Conservation (phyloP, 2,797 vertebrate species). For the Tadarida brasiliensis region DNA sequence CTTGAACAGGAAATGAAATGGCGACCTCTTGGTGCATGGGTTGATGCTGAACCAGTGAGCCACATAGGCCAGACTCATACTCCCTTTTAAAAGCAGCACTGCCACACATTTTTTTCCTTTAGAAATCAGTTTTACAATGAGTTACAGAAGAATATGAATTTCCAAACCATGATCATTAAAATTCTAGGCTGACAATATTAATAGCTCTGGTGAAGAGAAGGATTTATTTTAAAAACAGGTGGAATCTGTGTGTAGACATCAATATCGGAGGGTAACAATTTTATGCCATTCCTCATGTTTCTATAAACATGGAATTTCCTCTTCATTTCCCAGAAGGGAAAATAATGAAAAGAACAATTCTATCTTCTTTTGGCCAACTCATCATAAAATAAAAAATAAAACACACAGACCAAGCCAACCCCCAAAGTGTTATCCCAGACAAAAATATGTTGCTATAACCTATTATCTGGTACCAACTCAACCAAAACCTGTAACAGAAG, state of each 20-base stretch:
- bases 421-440: neutral
- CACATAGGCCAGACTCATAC: neutral
- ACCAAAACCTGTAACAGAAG: neutral
- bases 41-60: too few relatives aligned
- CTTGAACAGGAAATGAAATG: too few relatives aligned
- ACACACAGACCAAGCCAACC: neutral
- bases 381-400: slow-evolving; percentile 26
- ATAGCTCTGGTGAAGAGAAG: neutral
- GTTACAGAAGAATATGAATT: neutral
- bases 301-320: slow-evolving; percentile 35
- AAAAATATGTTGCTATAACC: slow-evolving; percentile 6
- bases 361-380: neutral
- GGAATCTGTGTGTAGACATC: neutral
- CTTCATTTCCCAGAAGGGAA: neutral
- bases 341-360: slow-evolving; percentile 3
- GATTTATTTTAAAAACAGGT: slow-evolving; percentile 24
- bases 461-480: neutral
- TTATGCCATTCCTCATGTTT: neutral
- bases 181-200: neutral
- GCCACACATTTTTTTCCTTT: neutral
- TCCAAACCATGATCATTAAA: slow-evolving; percentile 52
- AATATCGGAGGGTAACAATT: slow-evolving; percentile 12
- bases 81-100: neutral
- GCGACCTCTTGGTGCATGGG: too few relatives aligned
- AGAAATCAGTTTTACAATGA: slow-evolving; percentile 3